A percentile compares a stretch with the other conserved stretches of the same genome.
phyloP scores from a whole-genome alignment of 2,888 invertebrate species.

The Bimastos eiseni region DNA sequence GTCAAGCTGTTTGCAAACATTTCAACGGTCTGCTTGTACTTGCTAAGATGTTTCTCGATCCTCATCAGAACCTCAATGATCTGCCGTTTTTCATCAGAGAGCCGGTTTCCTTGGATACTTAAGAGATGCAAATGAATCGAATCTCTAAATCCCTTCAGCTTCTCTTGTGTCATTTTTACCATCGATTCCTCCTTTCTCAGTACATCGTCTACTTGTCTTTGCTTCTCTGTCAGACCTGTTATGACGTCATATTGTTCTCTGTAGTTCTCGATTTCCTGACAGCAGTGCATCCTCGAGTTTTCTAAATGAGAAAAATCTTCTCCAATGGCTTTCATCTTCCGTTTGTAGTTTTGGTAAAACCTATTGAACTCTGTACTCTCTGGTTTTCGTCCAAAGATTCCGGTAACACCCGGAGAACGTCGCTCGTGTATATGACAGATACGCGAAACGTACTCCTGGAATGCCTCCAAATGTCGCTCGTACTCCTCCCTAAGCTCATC shows the following conservation, averaged over 20 bases:
- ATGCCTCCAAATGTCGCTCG: neutral
- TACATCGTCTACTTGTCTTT: neutral
- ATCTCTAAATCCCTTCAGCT: neutral
- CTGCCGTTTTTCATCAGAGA: neutral
- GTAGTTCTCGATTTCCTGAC: neutral
- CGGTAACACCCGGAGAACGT: neutral
- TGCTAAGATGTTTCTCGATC: neutral
- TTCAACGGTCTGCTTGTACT: neutral
- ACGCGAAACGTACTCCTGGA: slow-evolving; percentile 2
- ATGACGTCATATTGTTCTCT: neutral
- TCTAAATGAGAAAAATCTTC: neutral
- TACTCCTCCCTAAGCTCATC: neutral
- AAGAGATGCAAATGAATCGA: neutral
- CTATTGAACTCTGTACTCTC: neutral
- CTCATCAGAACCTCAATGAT: neutral
- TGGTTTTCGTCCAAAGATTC: neutral
- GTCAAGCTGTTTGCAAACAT: neutral
- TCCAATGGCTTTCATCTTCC: neutral
- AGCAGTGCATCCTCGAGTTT: neutral
- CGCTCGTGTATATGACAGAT: neutral
- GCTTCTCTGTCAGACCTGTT: neutral
- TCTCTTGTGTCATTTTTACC: neutral
- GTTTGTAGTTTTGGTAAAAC: neutral
- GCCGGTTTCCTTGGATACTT: neutral
- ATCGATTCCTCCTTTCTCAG: neutral